These are phyloP conservation scores for Thrips palmi DNA, from an alignment of 1,140 invertebrate species.

Conservation along the genomic window DNA sequence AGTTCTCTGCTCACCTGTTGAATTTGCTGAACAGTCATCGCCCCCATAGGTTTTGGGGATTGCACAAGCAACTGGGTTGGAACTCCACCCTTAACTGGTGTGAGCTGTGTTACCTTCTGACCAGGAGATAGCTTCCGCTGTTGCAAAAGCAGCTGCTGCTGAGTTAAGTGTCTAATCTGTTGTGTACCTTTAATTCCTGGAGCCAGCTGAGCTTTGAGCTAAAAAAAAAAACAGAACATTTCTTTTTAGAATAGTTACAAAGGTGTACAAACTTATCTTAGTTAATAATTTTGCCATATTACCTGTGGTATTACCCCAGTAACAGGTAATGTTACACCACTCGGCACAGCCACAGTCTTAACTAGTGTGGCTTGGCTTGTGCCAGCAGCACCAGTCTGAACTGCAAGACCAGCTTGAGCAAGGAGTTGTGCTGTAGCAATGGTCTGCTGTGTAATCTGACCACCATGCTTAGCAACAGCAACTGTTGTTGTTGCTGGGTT, in stretches of 20 bases:
- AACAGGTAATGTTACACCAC: constrained; percentile 18
- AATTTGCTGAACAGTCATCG: constrained; percentile 56
- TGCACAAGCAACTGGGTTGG: constrained; percentile 42
- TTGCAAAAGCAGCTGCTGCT: constrained; percentile 42
- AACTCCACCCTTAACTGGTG: constrained; percentile 27
- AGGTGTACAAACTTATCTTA: neutral
- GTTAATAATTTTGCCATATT: neutral
- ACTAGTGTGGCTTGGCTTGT: constrained; percentile 29
- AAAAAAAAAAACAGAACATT: constrained; percentile 7
- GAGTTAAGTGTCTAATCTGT: constrained; percentile 44
- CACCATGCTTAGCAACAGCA: constrained; percentile 23
- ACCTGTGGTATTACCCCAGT: constrained; percentile 16
- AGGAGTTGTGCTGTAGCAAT: constrained; percentile 32
- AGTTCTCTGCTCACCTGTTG: constrained; percentile 54
- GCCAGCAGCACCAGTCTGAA: constrained; percentile 20
- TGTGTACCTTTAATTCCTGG: constrained; percentile 32
- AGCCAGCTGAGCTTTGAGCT: constrained; percentile 22
- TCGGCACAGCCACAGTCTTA: constrained; percentile 31
- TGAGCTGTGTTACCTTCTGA: constrained; percentile 36
- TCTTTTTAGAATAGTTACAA: neutral
- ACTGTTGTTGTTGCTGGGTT: constrained; percentile 34
- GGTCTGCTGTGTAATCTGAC: constrained; percentile 16
- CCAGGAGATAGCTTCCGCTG: constrained; percentile 35
- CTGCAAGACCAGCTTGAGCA: constrained; percentile 31
- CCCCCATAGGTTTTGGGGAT: constrained; percentile 37